Evolutionary conservation across 2,113 vertebrate genomes (phyloP), one percentile per base, ranked within the genome.

Genomic region (Cairina moschata): DNA sequence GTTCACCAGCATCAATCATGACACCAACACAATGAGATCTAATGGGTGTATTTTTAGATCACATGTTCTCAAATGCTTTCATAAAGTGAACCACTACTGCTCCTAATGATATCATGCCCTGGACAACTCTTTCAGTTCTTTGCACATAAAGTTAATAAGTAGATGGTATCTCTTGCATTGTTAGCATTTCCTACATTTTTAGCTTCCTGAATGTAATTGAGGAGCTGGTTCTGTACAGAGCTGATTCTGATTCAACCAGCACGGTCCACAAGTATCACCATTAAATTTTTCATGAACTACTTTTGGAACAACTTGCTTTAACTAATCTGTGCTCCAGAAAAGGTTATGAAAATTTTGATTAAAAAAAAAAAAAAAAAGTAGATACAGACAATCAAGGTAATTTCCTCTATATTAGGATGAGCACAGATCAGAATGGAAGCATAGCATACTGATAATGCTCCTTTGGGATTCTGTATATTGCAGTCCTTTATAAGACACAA

Each of bases 391-490:
- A 32, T 13, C 55, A 20, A 7, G 29, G 56, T 2, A 69, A 26
- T 52, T 78, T 68, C 17, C 36, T 67, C 12, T 59, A 17, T 17
- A 23, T 28, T 73, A 67, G 58, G 42, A 31, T 73, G 23, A 38
- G 28, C 63, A 81, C 20, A 60, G 23, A 60, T 80, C 13, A 34
- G 80, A 32, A 1, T 32, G 59, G 82, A 34, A 81, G 46, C 32
- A 14, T 6, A 40, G 11, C 6, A 40, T 21, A 7, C 1, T 32
- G 63, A 6, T 3, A 26, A 66, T 0, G 2, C 15, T 68, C 26
- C 52, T 73, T 2, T 34, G 29, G 44, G 28, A 48, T 31, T 34
- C 8, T 26, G 68, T 4, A 48, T 13, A 9, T 6, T 23, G 48
- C 34, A 79, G 82, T 40, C 36, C 73, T 66, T 72, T 4, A 34